Evolutionary conservation across 92 coral and sea anemone species (phyloP), one percentile per base, ranked within the genome.

Genomic region (Epizoanthus rinbou): DNA sequence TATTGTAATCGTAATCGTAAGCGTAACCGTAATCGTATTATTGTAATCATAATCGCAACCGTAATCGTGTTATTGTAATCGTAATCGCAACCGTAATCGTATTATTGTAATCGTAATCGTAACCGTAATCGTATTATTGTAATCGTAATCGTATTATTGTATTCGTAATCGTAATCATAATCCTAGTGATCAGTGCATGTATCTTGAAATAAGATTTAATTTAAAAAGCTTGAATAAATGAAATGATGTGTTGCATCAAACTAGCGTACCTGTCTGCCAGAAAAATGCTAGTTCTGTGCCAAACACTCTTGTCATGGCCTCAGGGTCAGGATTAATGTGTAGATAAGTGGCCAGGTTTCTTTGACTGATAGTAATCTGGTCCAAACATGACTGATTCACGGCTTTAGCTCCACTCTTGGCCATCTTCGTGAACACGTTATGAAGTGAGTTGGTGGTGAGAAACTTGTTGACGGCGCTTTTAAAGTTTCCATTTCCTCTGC

Each of bases 221-320:
- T 22, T 31, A 47, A 70, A 67, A 28, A 28, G 31, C 31, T 28
- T 28, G 31, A 28, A 28, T 28, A 56, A 10, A 62, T 37, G 2
- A 33, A 37, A 45, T 52, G 18, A 71, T 59, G 21, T 80, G 62
- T 23, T 50, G 54, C 54, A 31, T 19, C 21, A 43, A 15, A 80
- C 86, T 25, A 87, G 64, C 78, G 89, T 93, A 79, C 89, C 78
- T 21, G 98, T 97, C 65, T 92, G 94, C 99, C 99, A 97, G 87
- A 80, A 97, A 88, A 97, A 97, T 1, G 95, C 95, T 28, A 94
- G 91, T 58, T 89, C 73, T 37, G 91, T 88, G 10, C 76, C 90
- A 79, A 97, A 94, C 60, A 94, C 98, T 43, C 98, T 95, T 68
- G 79, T 70, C 97, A 94, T 87, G 50, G 99, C 93, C 9, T 92